Conservation (phyloP, 2,888 invertebrate species). For the Lasius platythorax region DNA sequence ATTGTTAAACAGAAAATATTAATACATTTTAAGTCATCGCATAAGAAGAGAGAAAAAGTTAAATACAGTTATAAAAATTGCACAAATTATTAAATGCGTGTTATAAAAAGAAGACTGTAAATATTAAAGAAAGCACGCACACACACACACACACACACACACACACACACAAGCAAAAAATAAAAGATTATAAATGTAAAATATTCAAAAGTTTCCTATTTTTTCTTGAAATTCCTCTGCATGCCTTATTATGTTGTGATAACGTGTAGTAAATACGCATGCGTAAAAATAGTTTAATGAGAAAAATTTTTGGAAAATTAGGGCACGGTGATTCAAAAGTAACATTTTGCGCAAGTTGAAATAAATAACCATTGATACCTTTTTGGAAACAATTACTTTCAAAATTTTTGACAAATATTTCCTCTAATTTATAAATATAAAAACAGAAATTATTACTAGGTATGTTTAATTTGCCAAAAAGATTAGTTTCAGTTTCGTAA, state of each 20-base stretch:
- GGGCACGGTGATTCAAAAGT: not conserved
- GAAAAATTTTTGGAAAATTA: not conserved
- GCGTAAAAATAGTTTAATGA: not conserved
- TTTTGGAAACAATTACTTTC: not conserved
- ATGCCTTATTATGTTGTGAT: not conserved
- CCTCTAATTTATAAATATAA: not conserved
- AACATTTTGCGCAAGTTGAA: not conserved
- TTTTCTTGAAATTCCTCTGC: not conserved
- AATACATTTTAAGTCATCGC: too few relatives aligned
- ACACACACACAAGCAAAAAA: too few relatives aligned
- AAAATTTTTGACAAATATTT: constrained; percentile 1
- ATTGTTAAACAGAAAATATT: too few relatives aligned
- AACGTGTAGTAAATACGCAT: not conserved
- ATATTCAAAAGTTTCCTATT: not conserved
- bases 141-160: too few relatives aligned
- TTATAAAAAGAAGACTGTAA: too few relatives aligned
- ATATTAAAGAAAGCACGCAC: too few relatives aligned
- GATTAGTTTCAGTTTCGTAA: not conserved
- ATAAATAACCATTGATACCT: not conserved
- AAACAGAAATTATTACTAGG: not conserved
- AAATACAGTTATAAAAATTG: too few relatives aligned
- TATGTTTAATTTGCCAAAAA: not conserved
- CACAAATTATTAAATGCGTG: too few relatives aligned
- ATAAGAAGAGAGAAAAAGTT: too few relatives aligned
- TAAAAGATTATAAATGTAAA: not conserved